Conservation (phyloP, 2,888 invertebrate species). For the Tuta absoluta region DNA sequence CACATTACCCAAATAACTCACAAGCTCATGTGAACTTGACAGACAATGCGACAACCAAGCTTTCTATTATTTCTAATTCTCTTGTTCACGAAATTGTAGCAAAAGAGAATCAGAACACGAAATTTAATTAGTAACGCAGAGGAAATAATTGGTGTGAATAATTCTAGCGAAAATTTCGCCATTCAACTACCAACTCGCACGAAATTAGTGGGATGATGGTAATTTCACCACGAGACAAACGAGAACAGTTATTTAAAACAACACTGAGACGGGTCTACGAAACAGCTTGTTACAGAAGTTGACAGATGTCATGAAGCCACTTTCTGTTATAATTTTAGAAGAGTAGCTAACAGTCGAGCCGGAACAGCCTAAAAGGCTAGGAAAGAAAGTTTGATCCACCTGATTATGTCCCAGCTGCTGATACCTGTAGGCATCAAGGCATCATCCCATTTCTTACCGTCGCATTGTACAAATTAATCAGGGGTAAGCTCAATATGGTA, state of each 20-base stretch:
- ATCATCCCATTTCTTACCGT: no score
- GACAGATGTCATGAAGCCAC: constrained; percentile 37
- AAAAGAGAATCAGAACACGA: constrained; percentile 28
- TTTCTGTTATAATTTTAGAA: constrained; percentile 33
- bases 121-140: constrained; percentile 14
- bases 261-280: not conserved
- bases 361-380: not conserved
- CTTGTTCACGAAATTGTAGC: constrained; percentile 30
- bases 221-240: constrained; percentile 23
- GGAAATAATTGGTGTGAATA: constrained; percentile 24
- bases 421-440: no score
- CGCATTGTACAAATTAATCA: no score
- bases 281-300: constrained; percentile 21
- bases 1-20: constrained; percentile 52
- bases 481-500: not conserved
- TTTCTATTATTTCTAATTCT: constrained; percentile 44
- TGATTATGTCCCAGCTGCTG: not conserved
- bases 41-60: constrained; percentile 58
- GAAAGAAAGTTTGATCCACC: not conserved
- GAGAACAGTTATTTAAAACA: constrained; percentile 15
- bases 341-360: not conserved
- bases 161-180: constrained; percentile 23
- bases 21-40: constrained; percentile 51
- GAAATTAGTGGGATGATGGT: constrained; percentile 16
- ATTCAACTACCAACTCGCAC: constrained; percentile 19